Base-by-base conservation (phyloP, 2,888 invertebrate genomes). In the Craniophora ligustri region DNA sequence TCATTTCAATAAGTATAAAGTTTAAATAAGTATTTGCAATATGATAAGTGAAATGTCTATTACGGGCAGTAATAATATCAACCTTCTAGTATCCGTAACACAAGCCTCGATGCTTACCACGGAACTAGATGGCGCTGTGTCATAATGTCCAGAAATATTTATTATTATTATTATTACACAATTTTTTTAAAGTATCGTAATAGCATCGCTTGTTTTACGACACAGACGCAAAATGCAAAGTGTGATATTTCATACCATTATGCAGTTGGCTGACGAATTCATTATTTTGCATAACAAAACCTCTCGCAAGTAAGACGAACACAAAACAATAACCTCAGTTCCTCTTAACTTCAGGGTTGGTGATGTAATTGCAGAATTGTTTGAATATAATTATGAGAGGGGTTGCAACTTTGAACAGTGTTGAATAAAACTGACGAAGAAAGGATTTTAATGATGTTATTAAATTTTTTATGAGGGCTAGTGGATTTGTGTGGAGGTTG, bases 231-330 rank as follows among this genome's bases (percentile, higher is more conserved):
- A 16, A 60, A 41, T 21, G 50, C 47, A 63, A 70, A 70, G 65
- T 62, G 53, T 68, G 56, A 65, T 61, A 67, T 67, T 72, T 51
- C 55, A 47, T 51, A 64, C 70, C 62, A 76, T 75, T 66, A 75
- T 79, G 72, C 74, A 76, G 56, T 59, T 34, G 39, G 57, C 65
- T 73, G 76, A 75, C 74, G 83, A 82, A 81, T 80, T 82, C 79
- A 81, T 82, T 83, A 82, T 82, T 85, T 84, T 80, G 77, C 80
- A 81, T 77, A 82, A 84, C 79, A 84, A 83, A 83, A 79, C 79
- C 74, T 28, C 56, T n/a, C 62, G 72, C 70, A 76, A 77, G 79
- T 74, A 61, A 61, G 39, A 51, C 35, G 41, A 41, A 36, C 50
- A 35, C 11, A 47, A 54, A 65, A 72, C 67, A 71, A 74, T 74